Base-by-base conservation (phyloP, 1,140 invertebrate genomes). In the Hirudo medicinalis region DNA sequence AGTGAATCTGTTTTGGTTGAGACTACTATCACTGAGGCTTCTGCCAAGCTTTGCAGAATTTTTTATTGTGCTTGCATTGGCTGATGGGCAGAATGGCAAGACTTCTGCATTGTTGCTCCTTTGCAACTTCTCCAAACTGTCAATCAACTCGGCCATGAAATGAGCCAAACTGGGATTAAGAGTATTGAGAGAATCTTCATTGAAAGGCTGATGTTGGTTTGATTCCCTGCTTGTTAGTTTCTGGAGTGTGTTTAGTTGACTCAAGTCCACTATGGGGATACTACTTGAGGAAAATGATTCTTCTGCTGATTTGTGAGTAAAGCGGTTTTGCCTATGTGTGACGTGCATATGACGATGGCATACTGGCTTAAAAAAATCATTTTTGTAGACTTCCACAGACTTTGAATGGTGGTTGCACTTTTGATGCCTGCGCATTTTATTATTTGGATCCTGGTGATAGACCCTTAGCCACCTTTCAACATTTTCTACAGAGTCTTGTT, bases 91-190 rank as follows among this genome's bases (percentile, higher is more conserved):
- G 0, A 17, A 49, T 49, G 43, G 43, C 43, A 17, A 49, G 43
- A 49, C 43, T 49, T 49, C 43, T 32, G 57, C 19, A 32, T 32
- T 63, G 57, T 63, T 32, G 57, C 29, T 63, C 22, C 22, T 63
- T 11, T 63, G 57, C 57, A 63, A 25, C 57, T 63, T 63, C 29
- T 63, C 57, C 22, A 63, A 32, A 63, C 57, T 32, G 17, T 63
- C 20, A 25, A 63, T 63, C 57, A 63, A 63, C 29, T 63, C 57
- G 17, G 57, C 22, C 22, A 63, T 32, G 29, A 63, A 63, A 9
- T 63, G 57, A 63, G 29, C 22, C 19, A 63, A 32, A 22, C 57
- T 63, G 22, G 57, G 57, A 32, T 63, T 63, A 22, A 63, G 19
- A 63, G 3, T 11, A 32, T 63, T 63, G 57, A 25, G 29, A 63